Conservation (phyloP, 2,113 vertebrate species). For the Ceuthmochares aereus region DNA sequence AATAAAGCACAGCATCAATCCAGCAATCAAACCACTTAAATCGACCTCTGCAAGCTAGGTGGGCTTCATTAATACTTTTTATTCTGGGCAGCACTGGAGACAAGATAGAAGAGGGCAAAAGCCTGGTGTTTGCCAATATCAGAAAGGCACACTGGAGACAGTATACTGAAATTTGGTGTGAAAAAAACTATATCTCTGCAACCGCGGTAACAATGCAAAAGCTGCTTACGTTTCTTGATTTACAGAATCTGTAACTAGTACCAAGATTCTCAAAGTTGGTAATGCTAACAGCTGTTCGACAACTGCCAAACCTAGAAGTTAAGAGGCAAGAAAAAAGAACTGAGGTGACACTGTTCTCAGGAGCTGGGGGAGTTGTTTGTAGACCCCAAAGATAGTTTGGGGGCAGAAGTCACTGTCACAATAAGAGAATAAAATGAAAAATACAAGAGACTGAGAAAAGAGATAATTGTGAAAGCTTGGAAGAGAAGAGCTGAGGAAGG, state of each 20-base stretch:
- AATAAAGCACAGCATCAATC: slow-evolving; percentile 19
- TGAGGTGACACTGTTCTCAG: background rate
- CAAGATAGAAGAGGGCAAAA: background rate
- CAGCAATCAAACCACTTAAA: slow-evolving; percentile 1
- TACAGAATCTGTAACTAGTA: background rate
- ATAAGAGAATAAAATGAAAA: background rate
- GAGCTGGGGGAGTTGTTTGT: background rate
- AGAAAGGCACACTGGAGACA: background rate
- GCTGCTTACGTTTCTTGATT: background rate
- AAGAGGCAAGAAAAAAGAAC: background rate
- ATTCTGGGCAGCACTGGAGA: background rate
- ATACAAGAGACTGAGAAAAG: background rate
- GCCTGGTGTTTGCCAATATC: background rate
- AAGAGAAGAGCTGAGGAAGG: background rate
- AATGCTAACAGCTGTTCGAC: background rate
- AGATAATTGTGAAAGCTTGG: background rate
- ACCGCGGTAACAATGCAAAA: background rate
- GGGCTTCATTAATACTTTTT: slow-evolving; percentile 3
- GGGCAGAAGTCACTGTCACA: background rate
- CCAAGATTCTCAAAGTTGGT: background rate
- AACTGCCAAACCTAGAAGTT: background rate
- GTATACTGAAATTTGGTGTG: background rate
- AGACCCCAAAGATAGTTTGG: background rate
- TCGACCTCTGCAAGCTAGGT: background rate
- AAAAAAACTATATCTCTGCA: background rate